A percentile compares a stretch with the other conserved stretches of the same genome.
phyloP scores from a whole-genome alignment of 1,140 invertebrate species.

The Pectinophora gossypiella region DNA sequence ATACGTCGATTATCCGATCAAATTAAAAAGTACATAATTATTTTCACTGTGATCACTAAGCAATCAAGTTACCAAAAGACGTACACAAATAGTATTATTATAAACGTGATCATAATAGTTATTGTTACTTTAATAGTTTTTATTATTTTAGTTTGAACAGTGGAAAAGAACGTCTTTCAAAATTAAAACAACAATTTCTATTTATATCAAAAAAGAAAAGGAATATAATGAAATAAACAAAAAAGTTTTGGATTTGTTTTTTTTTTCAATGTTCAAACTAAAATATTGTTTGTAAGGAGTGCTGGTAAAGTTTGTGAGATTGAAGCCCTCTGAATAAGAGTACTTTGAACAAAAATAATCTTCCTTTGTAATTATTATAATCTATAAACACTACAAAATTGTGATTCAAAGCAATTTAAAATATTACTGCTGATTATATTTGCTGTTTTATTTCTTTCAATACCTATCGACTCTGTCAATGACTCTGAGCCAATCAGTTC shows the following conservation, averaged over 20 bases:
- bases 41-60: neutral
- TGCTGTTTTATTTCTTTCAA: slow-evolving; percentile 42
- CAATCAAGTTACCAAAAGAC: neutral
- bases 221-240: no score
- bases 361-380: slow-evolving; percentile 73
- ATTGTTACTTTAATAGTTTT: neutral
- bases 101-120: neutral
- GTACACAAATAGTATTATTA: neutral
- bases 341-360: slow-evolving; percentile 64
- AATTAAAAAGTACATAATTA: no score
- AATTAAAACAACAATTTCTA: no score
- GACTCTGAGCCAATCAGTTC: no score
- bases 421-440: slow-evolving; percentile 71
- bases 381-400: slow-evolving; percentile 73
- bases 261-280: no score
- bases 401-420: slow-evolving; percentile 74
- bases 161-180: no score
- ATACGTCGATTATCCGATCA: no score
- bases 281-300: no score
- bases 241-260: no score
- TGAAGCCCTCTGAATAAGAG: slow-evolving; percentile 36
- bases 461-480: no score
- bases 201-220: no score
- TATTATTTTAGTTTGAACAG: no score
- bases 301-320: slow-evolving; percentile 19